phyloP scores from a whole-genome alignment of 2,113 vertebrate species.

The Neopipo cinnamomea region DNA sequence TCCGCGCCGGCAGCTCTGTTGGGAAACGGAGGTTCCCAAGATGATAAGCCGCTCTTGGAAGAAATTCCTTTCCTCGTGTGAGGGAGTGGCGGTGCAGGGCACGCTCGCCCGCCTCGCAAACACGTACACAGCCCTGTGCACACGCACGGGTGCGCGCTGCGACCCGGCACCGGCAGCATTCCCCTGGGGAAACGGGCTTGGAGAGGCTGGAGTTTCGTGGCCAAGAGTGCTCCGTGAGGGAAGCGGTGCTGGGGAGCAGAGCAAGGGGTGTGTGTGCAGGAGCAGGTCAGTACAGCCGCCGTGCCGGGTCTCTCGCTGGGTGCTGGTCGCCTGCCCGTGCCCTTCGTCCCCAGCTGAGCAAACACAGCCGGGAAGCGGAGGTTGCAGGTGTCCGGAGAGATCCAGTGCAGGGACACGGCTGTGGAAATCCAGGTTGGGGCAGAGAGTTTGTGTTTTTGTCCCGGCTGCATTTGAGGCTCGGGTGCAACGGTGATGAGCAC shows the following conservation, averaged over 20 bases:
- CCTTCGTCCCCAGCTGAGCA: background rate
- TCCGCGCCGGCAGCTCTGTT: background rate
- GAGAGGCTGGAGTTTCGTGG: background rate
- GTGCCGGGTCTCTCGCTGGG: background rate
- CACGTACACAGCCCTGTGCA: background rate
- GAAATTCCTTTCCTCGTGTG: background rate
- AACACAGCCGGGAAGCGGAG: background rate
- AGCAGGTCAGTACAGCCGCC: slow-evolving; percentile 30
- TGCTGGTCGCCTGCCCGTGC: background rate
- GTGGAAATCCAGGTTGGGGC: background rate
- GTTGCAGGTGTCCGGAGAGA: background rate
- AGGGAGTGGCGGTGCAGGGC: slow-evolving; percentile 29
- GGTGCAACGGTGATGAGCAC: background rate
- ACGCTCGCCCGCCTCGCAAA: background rate
- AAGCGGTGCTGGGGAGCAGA: background rate
- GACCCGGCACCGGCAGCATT: background rate
- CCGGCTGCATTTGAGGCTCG: accelerated
- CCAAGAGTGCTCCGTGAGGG: background rate
- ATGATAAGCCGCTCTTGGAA: slow-evolving; percentile 41
- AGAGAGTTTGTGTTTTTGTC: background rate
- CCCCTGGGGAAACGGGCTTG: background rate
- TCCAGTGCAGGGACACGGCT: background rate
- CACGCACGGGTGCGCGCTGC: accelerated
- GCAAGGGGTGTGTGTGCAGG: background rate
- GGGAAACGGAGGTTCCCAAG: slow-evolving; percentile 53